These are phyloP conservation scores for Hydrocynus forskahlii DNA, from an alignment of 2,797 vertebrate genomes.

Conservation along the genomic window DNA sequence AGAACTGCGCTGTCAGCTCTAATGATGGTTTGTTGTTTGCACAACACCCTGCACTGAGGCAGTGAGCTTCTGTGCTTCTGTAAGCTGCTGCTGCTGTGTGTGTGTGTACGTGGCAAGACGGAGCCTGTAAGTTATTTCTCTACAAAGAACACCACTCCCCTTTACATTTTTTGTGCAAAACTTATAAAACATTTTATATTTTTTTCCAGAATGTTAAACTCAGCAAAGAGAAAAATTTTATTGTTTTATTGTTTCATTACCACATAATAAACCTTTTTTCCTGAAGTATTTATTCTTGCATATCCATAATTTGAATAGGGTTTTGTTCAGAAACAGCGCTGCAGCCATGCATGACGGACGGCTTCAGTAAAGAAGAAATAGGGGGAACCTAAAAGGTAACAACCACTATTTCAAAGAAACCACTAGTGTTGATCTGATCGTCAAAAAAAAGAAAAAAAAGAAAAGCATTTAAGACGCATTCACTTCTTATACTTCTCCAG, in stretches of 20 bases:
- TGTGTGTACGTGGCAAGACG: background rate
- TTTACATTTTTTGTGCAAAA: too few species aligned
- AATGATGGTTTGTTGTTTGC: background rate
- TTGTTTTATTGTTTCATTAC: too few species aligned
- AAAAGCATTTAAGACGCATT: background rate
- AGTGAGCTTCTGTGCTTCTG: background rate
- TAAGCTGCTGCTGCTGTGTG: background rate
- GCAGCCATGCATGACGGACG: background rate
- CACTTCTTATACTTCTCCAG: background rate
- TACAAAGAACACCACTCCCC: too few species aligned
- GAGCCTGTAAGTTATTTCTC: background rate
- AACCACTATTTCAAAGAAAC: background rate
- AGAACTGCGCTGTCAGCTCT: background rate
- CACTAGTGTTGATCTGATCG: background rate
- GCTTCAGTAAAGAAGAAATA: background rate
- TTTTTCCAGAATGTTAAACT: too few species aligned
- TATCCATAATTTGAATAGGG: too few species aligned
- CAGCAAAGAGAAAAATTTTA: too few species aligned
- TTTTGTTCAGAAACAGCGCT: too few species aligned
- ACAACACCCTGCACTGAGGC: background rate
- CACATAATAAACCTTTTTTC: too few species aligned
- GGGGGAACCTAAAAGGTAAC: background rate
- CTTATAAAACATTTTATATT: too few species aligned
- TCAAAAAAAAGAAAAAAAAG: background rate
- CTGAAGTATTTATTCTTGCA: too few species aligned